phyloP scores from a whole-genome alignment of 1,140 invertebrate genomes.

The Drosophila kurseongensis region DNA sequence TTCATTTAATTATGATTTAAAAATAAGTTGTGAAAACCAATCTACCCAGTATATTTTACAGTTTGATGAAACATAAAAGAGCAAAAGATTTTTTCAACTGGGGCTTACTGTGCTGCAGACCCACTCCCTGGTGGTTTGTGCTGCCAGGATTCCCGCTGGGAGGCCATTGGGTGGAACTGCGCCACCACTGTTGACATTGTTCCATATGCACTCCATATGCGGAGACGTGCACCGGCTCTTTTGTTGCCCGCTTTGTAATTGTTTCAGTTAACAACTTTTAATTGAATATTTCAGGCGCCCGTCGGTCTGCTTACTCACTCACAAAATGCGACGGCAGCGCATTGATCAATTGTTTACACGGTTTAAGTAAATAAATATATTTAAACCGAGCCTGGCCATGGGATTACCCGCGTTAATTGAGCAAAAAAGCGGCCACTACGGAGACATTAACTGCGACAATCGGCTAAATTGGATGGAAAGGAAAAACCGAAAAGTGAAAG shows the following conservation, averaged over 20 bases:
- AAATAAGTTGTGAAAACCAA: no score
- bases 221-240: slow-evolving; percentile 16
- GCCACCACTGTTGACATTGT: slow-evolving; percentile 66
- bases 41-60: no score
- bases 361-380: slow-evolving; percentile 72
- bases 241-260: slow-evolving; percentile 60
- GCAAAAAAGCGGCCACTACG: slow-evolving; percentile 35
- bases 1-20: no score
- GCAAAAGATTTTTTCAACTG: background rate
- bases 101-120: background rate
- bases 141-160: slow-evolving; percentile 1
- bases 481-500: slow-evolving; percentile 34
- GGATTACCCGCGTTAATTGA: slow-evolving; percentile 53
- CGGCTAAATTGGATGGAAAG: background rate
- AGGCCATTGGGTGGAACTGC: slow-evolving; percentile 14
- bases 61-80: background rate
- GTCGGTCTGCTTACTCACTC: slow-evolving; percentile 55
- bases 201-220: slow-evolving; percentile 51
- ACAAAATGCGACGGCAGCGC: slow-evolving; percentile 24
- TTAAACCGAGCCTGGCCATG: slow-evolving; percentile 33
- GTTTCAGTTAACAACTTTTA: slow-evolving; percentile 76
- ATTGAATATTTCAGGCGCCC: slow-evolving; percentile 70
- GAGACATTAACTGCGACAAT: slow-evolving; percentile 35
- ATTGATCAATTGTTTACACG: slow-evolving; percentile 74
- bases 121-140: slow-evolving; percentile 9